Base-by-base conservation (phyloP, 2,113 vertebrate species). In the Perca flavescens region DNA sequence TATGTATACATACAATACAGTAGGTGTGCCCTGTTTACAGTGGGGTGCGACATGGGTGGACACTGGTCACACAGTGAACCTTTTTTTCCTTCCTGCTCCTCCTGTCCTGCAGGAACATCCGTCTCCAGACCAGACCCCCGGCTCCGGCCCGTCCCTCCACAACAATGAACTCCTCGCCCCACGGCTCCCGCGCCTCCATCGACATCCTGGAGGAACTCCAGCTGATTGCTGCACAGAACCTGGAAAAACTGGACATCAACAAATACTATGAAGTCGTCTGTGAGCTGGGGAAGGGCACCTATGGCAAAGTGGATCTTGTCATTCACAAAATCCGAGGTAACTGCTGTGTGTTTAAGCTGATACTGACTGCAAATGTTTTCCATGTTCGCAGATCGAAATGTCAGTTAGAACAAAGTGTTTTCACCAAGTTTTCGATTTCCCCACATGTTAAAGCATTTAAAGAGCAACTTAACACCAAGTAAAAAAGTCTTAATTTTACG, bases 201-300 rank as follows among this genome's bases (percentile, higher is more conserved):
- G 95, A 96, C 87, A 93, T 96, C 79, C 90, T 96, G 90, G 95
- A 96, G 84, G 95, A 96, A 61, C 92, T 96, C 34, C 95, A 96
- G 93, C 84, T 95, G 78, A 94, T 95, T 65, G 93, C 96, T 0
- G 95, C 95, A 0, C 94, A 96, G 85, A 96, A 96, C 79, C 92
- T 96, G 90, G 95, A 96, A 71, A 95, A 93, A 63, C 81, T 96
- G 82, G 95, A 96, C 80, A 89, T 96, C 80, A 86, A 91, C 56
- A 94, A 95, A 61, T 94, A 96, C 86, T 96, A 96, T 31, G 95
- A 96, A 68, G 93, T 96, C 47, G 93, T 96, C 56, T 85, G 95
- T n/a, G 95, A 96, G 79, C 92, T 96, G 86, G 96, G 96, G 3
- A 96, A 96, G 52, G 96, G 96, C n/a, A 96, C 96, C 60, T 96